Evolutionary conservation across 2,113 vertebrate species (phyloP).

Genomic region (Peromyscus leucopus): DNA sequence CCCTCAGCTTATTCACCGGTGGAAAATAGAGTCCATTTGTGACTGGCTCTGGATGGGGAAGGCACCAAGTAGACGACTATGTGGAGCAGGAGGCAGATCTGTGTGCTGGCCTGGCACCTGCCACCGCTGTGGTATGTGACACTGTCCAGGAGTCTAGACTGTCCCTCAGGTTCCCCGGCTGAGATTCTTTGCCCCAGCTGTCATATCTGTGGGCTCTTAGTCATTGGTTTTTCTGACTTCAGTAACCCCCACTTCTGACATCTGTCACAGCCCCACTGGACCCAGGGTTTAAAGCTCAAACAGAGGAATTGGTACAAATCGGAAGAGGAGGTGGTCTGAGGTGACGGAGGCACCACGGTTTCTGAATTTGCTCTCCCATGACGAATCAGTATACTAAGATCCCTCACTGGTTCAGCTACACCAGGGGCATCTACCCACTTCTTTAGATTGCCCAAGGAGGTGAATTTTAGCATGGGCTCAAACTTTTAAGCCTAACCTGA

Average conservation of each 20-base stretch:
- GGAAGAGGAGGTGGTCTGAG: neutral
- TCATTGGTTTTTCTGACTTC: neutral
- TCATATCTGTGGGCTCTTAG: neutral
- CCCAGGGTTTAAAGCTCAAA: neutral
- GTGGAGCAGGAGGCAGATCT: neutral
- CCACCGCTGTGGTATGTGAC: neutral
- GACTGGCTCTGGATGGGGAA: neutral
- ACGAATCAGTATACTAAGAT: neutral
- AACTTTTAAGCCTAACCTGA: neutral
- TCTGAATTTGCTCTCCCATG: neutral
- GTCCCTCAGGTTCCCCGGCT: neutral
- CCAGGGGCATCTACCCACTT: neutral
- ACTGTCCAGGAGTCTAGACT: neutral
- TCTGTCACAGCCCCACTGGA: no score
- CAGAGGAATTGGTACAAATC: neutral
- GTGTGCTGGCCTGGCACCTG: neutral
- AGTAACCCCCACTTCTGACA: neutral
- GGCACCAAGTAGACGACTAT: neutral
- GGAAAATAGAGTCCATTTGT: neutral
- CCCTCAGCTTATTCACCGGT: neutral
- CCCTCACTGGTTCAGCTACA: neutral
- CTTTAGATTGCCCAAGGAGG: neutral
- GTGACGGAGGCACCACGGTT: neutral
- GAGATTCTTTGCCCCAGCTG: neutral
- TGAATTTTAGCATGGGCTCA: neutral